phyloP scores from a whole-genome alignment of 2,113 vertebrate species.

The Poeciliopsis prolifica region DNA sequence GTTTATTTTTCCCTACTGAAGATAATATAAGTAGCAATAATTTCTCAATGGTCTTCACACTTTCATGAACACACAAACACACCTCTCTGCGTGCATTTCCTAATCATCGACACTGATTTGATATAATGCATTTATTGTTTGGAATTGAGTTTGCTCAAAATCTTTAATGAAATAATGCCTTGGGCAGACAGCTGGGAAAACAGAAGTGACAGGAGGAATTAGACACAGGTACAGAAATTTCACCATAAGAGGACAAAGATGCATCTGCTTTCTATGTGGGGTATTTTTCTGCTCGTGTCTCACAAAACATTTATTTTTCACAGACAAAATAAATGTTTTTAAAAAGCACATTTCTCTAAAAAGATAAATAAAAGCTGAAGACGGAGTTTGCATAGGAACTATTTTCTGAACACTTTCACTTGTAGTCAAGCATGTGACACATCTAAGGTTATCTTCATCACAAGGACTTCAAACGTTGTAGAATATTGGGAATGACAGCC shows the following conservation, averaged over 20 bases:
- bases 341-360: not conserved
- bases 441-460: not conserved
- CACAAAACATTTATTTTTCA: too few relatives aligned
- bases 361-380: not conserved
- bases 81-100: not conserved
- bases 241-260: not conserved
- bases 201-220: not conserved
- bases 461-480: not conserved
- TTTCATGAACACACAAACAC: not conserved
- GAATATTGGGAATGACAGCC: not conserved
- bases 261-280: not conserved
- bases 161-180: constrained; percentile 55
- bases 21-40: constrained; percentile 22
- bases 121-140: constrained; percentile 32
- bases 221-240: not conserved
- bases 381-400: too few relatives aligned
- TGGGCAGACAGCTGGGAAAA: constrained; percentile 28
- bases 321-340: too few relatives aligned
- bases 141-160: constrained; percentile 58
- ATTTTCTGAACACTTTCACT: not conserved
- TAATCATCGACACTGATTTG: not conserved
- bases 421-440: not conserved
- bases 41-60: not conserved
- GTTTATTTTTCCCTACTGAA: constrained; percentile 51
- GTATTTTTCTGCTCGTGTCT: not conserved